phyloP scores from a whole-genome alignment of 2,113 vertebrate species.

The Triplophysa rosa region DNA sequence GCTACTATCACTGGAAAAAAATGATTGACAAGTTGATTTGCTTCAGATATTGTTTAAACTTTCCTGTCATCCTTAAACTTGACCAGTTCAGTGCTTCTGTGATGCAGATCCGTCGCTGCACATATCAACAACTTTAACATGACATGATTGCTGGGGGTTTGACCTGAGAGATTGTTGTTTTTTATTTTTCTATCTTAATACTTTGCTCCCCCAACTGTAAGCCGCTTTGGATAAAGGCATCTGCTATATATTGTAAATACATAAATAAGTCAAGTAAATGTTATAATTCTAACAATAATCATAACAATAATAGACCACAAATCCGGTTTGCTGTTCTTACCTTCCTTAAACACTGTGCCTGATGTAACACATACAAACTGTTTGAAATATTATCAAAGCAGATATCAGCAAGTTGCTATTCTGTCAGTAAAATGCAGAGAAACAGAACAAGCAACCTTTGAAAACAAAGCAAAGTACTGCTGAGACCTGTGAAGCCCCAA shows the following conservation, averaged over 20 bases:
- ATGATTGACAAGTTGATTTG: slow-evolving; percentile 25
- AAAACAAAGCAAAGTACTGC: slow-evolving; percentile 8
- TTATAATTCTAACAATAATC: no score
- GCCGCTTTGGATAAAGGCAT: no score
- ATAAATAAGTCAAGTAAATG: no score
- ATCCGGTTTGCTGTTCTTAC: neutral
- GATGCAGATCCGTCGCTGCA: slow-evolving; percentile 11
- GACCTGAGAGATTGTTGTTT: neutral
- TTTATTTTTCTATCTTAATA: no score
- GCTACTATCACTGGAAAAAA: neutral
- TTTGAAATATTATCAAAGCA: neutral
- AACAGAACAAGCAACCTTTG: neutral
- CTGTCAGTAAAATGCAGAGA: neutral
- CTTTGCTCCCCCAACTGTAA: no score
- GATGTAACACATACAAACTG: neutral
- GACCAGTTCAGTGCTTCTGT: slow-evolving; percentile 10
- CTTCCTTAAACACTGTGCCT: neutral
- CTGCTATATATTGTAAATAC: no score
- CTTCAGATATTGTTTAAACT: slow-evolving; percentile 8
- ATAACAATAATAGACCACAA: neutral
- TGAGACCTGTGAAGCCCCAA: neutral
- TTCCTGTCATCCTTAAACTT: slow-evolving; percentile 38
- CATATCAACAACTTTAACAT: neutral
- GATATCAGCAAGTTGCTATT: neutral
- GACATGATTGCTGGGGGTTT: neutral